Evolutionary conservation across 2,113 vertebrate species (phyloP).

Genomic region (Ancistrus triradiatus): DNA sequence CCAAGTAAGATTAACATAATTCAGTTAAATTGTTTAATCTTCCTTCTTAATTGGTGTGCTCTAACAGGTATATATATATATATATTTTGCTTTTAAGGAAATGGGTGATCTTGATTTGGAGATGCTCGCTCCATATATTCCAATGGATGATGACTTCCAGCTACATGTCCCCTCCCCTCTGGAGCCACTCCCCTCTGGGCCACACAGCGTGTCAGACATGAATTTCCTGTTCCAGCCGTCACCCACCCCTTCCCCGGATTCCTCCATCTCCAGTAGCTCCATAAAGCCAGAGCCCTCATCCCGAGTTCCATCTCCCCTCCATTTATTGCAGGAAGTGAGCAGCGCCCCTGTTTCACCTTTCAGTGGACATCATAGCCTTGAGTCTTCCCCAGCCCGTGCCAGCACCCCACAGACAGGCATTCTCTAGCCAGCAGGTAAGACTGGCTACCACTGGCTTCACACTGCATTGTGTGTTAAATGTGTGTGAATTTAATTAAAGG

Average conservation of each 20-base stretch:
- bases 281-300: slow-evolving; percentile 61
- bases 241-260: slow-evolving; percentile 18
- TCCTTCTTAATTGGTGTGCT: background rate
- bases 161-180: slow-evolving; percentile 77
- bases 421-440: slow-evolving; percentile 25
- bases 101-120: slow-evolving; percentile 87
- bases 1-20: slow-evolving; percentile 68
- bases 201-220: slow-evolving; percentile 27
- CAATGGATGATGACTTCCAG: slow-evolving; percentile 98
- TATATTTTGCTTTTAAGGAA: slow-evolving; percentile 48
- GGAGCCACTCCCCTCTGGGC: slow-evolving; percentile 12
- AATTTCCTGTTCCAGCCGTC: slow-evolving; percentile 43
- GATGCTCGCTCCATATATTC: slow-evolving; percentile 96
- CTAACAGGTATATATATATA: no score
- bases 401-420: slow-evolving; percentile 1
- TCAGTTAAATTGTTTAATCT: background rate
- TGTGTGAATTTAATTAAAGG: no score
- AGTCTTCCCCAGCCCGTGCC: slow-evolving; percentile 7
- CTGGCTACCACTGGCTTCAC: no score
- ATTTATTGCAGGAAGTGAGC: slow-evolving; percentile 38
- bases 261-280: slow-evolving; percentile 4
- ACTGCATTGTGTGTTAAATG: background rate
- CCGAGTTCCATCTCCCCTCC: slow-evolving; percentile 35
- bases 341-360: slow-evolving; percentile 30
- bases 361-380: slow-evolving; percentile 8